Percentiles rank a stretch among this genome's conserved stretches.
phyloP scores from a whole-genome alignment of 1,140 invertebrate species.

The Eueides isabella region DNA sequence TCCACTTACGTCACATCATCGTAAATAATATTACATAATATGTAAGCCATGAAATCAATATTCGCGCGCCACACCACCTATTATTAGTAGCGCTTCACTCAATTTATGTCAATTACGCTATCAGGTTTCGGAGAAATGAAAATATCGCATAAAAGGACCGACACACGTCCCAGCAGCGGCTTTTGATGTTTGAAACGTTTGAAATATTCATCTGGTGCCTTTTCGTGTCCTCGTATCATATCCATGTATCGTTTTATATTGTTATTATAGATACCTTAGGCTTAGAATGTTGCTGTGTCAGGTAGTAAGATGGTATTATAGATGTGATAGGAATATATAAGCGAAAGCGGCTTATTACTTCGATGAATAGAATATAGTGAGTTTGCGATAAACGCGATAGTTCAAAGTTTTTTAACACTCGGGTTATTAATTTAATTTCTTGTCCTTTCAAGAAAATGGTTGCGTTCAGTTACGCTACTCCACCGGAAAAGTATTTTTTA shows the following conservation, averaged over 20 bases:
- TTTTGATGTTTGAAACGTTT: constrained; percentile 48
- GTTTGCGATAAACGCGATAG: too few relatives aligned
- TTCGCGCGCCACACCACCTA: neutral
- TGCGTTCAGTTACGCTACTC: too few relatives aligned
- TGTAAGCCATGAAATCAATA: neutral
- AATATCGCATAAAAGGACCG: constrained; percentile 49
- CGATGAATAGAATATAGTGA: neutral
- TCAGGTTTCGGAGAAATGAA: constrained; percentile 51
- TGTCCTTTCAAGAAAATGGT: too few relatives aligned
- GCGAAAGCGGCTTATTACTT: neutral
- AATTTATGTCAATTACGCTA: constrained; percentile 56
- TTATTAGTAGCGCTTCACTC: constrained; percentile 33
- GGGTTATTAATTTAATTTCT: too few relatives aligned
- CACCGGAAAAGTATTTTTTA: too few relatives aligned
- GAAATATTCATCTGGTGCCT: constrained; percentile 57
- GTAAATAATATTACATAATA: neutral
- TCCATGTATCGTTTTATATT: constrained; percentile 54
- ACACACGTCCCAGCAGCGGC: constrained; percentile 41
- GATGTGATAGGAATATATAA: neutral
- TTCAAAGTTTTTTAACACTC: too few relatives aligned
- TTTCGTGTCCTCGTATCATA: constrained; percentile 32
- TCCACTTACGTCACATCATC: neutral
- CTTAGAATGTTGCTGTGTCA: constrained; percentile 2
- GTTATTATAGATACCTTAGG: constrained; percentile 32
- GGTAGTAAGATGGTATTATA: neutral